These are phyloP conservation scores for Varecia variegata DNA, from an alignment of 2,797 vertebrate genomes.

Conservation along the genomic window DNA sequence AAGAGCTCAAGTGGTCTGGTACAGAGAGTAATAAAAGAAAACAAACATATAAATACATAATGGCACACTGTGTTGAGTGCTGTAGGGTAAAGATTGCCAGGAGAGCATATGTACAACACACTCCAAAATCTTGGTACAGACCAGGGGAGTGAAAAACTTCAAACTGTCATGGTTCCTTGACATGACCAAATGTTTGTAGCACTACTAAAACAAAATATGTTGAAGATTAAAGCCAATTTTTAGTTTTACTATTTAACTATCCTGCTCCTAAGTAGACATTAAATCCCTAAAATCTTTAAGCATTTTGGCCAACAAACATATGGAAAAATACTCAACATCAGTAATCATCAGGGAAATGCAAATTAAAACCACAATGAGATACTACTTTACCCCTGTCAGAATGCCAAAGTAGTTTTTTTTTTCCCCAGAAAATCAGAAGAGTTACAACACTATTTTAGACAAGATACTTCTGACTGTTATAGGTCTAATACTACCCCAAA, in stretches of 20 bases:
- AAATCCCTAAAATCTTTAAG: not conserved
- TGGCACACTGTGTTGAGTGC: not conserved
- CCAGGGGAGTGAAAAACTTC: not conserved
- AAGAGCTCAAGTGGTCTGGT: not conserved
- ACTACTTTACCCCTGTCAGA: not conserved
- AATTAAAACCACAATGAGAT: not conserved
- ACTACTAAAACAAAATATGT: not conserved
- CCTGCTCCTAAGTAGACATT: not conserved
- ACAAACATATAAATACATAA: not conserved
- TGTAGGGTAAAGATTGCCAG: not conserved
- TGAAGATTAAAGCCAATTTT: not conserved
- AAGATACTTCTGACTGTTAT: not conserved
- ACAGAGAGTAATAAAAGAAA: not conserved
- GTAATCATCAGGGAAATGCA: not conserved
- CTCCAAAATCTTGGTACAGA: not conserved
- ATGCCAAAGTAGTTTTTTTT: not conserved
- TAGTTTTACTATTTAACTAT: not conserved
- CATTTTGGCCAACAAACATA: not conserved
- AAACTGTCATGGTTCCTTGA: not conserved
- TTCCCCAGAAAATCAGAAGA: not conserved
- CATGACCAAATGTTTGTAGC: not conserved
- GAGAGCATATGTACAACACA: not conserved
- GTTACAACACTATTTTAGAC: not conserved
- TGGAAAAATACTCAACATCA: not conserved
- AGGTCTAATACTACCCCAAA: not conserved